These are phyloP conservation scores for Antechinus stuartii DNA, from an alignment of 2,113 vertebrate species.

Conservation along the genomic window DNA sequence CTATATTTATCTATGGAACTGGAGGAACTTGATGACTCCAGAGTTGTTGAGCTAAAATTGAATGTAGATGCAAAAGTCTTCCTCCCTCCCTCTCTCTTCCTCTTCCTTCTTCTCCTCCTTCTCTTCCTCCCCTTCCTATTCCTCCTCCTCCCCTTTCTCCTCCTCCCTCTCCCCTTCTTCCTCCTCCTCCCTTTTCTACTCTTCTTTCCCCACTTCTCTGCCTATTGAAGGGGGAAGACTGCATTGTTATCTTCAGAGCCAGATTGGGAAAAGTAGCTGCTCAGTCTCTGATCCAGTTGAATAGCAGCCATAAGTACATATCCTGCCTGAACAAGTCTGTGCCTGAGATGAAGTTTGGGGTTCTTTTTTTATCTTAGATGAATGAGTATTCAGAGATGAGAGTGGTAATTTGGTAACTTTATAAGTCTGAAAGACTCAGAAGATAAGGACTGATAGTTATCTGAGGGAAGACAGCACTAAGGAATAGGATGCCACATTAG, in stretches of 20 bases:
- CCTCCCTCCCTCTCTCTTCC: no score
- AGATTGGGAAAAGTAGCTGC: not conserved
- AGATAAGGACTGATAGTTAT: not conserved
- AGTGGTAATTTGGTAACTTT: not conserved
- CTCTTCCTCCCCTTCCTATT: no score
- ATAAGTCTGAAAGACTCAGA: not conserved
- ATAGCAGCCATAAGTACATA: not conserved
- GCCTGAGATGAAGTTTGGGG: not conserved
- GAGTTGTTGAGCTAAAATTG: not conserved
- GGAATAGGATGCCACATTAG: not conserved
- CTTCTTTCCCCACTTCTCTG: not conserved
- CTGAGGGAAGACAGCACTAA: not conserved
- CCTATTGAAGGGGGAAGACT: not conserved
- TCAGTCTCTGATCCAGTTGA: not conserved
- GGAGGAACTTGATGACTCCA: not conserved
- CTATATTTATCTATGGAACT: not conserved
- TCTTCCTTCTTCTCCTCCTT: no score
- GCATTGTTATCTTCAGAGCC: not conserved
- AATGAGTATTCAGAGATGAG: not conserved
- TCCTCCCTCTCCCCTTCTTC: not conserved
- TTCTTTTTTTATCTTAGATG: not conserved
- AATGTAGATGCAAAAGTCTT: not conserved
- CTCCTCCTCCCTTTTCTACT: no score
- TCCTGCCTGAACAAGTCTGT: not conserved
- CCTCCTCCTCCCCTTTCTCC: not conserved